Evolutionary conservation across 2,888 invertebrate species (phyloP), one percentile per base, ranked within the genome.

Genomic region (Pollenia labialis): DNA sequence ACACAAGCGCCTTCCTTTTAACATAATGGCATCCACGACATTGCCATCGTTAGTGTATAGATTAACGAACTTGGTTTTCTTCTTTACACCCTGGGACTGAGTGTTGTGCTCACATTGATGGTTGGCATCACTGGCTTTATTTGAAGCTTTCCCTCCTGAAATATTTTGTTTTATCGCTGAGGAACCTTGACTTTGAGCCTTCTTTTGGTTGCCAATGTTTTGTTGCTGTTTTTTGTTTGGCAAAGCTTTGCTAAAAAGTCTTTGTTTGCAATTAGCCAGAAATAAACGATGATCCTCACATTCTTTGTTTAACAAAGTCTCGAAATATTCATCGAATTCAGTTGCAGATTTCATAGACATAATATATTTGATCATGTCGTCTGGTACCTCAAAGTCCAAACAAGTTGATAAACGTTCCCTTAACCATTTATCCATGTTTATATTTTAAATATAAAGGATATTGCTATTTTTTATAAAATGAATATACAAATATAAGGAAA

Each of bases 1-100:
- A 93, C 99, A 99, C 71, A 94, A 94, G 90, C 97, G 97, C 52
- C 99, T 95, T 12, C 99, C 99, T 92, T 95, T 95, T 0, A 95
- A 88, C 81, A 95, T 88, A 11, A 95, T 93, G n/a, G 94, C 94
- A 88, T 95, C 95, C 8, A 94, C 95, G 0, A 91, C 84, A 74
- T 94, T 94, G 9, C 97, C 97, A 90, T 97, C 97, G 89, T 95
- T 95, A 0, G 96, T 95, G 92, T 96, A 97, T 69, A 98, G 92
- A 90, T 96, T 96, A 0, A 96, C 95, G 94, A 94, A 97, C 92
- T 97, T 97, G 0, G 94, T 94, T 90, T 95, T 96, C 91, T 96
- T 96, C 90, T 95, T 93, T 1, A 87, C 89, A 0, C 89, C 95
- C 87, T 80, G 89, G 32, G 72, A 90, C 90, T 58, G 89, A 11